phyloP scores from a whole-genome alignment of 2,797 vertebrate species.

The Antennarius maculatus region DNA sequence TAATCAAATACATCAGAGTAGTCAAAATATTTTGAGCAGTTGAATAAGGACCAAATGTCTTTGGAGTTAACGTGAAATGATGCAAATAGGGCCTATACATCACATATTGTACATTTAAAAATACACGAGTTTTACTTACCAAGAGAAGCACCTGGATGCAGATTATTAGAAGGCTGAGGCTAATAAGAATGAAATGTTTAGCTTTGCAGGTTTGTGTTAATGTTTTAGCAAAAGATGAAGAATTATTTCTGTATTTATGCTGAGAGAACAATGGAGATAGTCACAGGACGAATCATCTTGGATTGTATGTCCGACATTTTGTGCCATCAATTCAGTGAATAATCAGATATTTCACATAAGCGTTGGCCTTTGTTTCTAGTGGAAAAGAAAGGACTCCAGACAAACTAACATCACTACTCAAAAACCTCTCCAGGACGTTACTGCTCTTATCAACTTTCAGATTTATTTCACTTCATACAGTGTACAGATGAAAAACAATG shows the following conservation, averaged over 20 bases:
- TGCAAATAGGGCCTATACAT: not conserved
- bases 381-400: not conserved
- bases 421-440: not conserved
- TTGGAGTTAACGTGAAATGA: not conserved
- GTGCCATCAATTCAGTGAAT: no score
- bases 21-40: slow-evolving; percentile 1
- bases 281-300: not conserved
- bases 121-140: not conserved
- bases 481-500: slow-evolving; percentile 30
- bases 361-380: not conserved
- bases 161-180: not conserved
- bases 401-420: not conserved
- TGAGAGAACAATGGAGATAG: not conserved
- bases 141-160: not conserved
- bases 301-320: not conserved
- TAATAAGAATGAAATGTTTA: no score
- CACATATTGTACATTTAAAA: not conserved
- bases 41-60: slow-evolving; percentile 1
- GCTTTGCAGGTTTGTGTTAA: no score
- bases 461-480: slow-evolving; percentile 55
- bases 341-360: not conserved
- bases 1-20: not conserved
- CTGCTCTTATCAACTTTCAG: slow-evolving; percentile 12
- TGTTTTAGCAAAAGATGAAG: no score
- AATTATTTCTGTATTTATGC: not conserved